Base-by-base conservation (phyloP, 2,888 invertebrate species). In the Drosophila lacicola region DNA sequence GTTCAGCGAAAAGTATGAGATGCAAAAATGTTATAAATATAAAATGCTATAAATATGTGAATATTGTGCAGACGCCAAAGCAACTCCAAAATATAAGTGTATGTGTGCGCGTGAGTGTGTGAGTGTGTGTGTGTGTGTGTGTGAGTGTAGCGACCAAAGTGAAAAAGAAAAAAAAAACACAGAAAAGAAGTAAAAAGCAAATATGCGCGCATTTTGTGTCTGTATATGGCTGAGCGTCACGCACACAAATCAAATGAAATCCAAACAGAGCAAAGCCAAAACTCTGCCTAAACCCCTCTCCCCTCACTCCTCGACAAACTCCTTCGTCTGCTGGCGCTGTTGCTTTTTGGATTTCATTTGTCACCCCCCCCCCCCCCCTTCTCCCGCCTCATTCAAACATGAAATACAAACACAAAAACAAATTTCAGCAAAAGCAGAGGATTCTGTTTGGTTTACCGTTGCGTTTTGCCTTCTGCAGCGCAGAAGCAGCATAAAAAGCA, bases 171-270 rank as follows among this genome's bases (percentile, higher is more conserved):
- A 29, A 25, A 25, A 25, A 29, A 21, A 1, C 25, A 29, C 25
- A 29, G 29, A 77, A 76, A 61, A 58, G 53, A 85, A 77, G 72
- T 80, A 70, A 82, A 70, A 86, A 85, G 49, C 50, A 87, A 82
- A 87, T 83, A 80, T 87, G 82, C 82, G 84, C 88, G 89, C 89
- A 77, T 78, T 89, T 75, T 80, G 74, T 88, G 89, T 71, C 87
- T 89, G 88, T 89, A 89, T 78, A 82, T 81, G 71, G 46, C 61
- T 50, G 71, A 66, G 80, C 75, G 83, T 69, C 80, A 75, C 77
- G 62, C 66, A 76, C 68, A 54, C 73, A 87, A 77, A 77, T 74
- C 67, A 67, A 87, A 86, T 77, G 74, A 83, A 83, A 83, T 88
- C 74, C 89, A 80, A 86, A 72, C 87, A 82, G 57, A 61, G 69